Evolutionary conservation across 2,113 vertebrate genomes (phyloP), one percentile per base, ranked within the genome.

Genomic region (Indicator indicator): DNA sequence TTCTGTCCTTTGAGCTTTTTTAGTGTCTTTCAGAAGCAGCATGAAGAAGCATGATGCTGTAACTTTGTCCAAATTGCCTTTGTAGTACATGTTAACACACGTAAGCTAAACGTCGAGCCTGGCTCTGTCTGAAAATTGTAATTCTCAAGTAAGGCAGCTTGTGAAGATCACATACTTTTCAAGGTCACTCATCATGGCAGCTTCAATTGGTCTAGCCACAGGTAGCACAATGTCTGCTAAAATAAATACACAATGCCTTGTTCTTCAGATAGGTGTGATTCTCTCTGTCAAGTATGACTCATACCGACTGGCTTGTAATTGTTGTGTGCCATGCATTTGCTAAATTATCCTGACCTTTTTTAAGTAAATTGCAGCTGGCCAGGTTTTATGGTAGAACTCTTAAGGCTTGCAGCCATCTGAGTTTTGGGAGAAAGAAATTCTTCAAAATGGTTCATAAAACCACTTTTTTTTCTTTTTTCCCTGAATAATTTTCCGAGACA

Each of bases 261-360:
- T 83, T 91, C 23, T 82, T 69, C 67, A 91, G 59, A 70, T 62
- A 76, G 30, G 5, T 76, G 36, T 93, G 88, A 89, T 95, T 63
- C 24, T 86, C 60, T 89, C 19, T 88, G 9, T 77, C 83, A 90
- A 91, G 89, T 74, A 44, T 10, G 21, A 54, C 58, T 96, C 7
- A 3, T 77, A 26, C 32, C 91, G 65, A 17, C 58, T 68, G 68
- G 32, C 42, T 54, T 69, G 40, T 86, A 81, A 88, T 94, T 92
- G 77, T 44, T 69, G 21, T 70, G 28, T 86, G 36, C 48, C 73
- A 40, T 78, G 89, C 93, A 64, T 52, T 83, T 92, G n/a, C 48
- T 89, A 92, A 81, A 94, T 92, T 95, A 60, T 71, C 32, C 18
- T 64, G 56, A 60, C 76, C 60, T 70, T 91, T 92, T 92, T 83